Evolutionary conservation across 2,888 invertebrate species (phyloP), one percentile per base, ranked within the genome.

Genomic region (Anaspis maculata): DNA sequence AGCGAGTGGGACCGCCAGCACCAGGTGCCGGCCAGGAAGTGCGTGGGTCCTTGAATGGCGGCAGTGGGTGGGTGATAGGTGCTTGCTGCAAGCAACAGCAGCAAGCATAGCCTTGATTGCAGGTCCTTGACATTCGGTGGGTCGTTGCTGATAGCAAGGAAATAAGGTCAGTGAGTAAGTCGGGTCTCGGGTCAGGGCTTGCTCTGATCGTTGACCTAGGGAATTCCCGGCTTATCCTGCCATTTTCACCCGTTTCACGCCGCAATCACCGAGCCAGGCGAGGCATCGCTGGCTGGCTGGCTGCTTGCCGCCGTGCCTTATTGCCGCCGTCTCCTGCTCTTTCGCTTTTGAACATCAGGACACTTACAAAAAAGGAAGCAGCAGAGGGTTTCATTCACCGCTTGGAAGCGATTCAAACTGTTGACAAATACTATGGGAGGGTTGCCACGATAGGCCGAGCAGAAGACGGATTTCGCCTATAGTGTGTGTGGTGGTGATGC

Each of bases 191-290:
- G 59, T 59, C 61, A 57, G 56, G 56, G 56, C 49, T 50, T 46
- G 42, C 37, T 39, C 54, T 61, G 61, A 61, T 61, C 62, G 58
- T 61, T 62, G 62, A 62, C 62, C 62, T 62, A 53, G 54, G 56
- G 57, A 57, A 60, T 59, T 55, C 56, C 56, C 54, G 45, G 56
- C 46, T 57, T 56, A 57, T 56, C 55, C 52, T 51, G 50, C 52
- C 54, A 57, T 54, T 56, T 53, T 54, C 56, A 48, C 52, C 50
- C 48, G 45, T 42, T 19, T 47, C 44, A 46, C 50, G 52, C 49
- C 44, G 46, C 49, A 41, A 43, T 42, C 41, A 38, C 42, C 45
- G 42, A 42, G 27, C 28, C 28, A 33, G 33, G 28, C 33, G 33
- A 33, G n/a, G 28, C 33, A 32, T 29, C 34, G 33, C 16, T n/a